Conservation (phyloP, 2,797 vertebrate genomes). For the Amniataba percoides region DNA sequence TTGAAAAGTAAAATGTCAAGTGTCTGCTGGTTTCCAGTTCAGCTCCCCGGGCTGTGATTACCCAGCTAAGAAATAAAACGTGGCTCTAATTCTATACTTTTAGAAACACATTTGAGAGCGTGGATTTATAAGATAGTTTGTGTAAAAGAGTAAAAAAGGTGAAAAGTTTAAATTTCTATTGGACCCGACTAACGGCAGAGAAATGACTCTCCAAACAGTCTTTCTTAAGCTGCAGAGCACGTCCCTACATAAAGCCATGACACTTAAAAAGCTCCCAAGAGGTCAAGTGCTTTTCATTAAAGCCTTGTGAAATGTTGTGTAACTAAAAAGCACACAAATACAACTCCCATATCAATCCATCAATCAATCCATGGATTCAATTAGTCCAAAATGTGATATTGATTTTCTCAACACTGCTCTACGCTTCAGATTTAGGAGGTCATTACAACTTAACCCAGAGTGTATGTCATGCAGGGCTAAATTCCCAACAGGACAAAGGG, state of each 20-base stretch:
- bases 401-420: constrained; percentile 33
- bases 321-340: neutral
- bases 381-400: constrained; percentile 48
- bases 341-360: neutral
- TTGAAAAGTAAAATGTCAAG: constrained; percentile 79
- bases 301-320: neutral
- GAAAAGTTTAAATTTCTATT: constrained; percentile 14
- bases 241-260: neutral
- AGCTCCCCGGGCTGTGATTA: constrained; percentile 37
- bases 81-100: constrained; percentile 34
- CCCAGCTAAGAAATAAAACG: constrained; percentile 17
- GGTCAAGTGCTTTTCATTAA: constrained; percentile 20
- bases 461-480: neutral
- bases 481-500: neutral
- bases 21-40: constrained; percentile 40
- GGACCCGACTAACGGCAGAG: neutral
- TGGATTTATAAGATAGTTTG: constrained; percentile 29
- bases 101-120: constrained; percentile 10
- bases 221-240: constrained; percentile 7
- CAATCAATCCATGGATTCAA: constrained; percentile 42
- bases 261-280: constrained; percentile 18
- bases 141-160: neutral
- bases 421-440: constrained; percentile 16
- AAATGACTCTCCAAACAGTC: neutral
- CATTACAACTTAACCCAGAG: constrained; percentile 16